These are phyloP conservation scores for Microcebus tavaratra DNA, from an alignment of 2,113 vertebrate species.

Conservation along the genomic window DNA sequence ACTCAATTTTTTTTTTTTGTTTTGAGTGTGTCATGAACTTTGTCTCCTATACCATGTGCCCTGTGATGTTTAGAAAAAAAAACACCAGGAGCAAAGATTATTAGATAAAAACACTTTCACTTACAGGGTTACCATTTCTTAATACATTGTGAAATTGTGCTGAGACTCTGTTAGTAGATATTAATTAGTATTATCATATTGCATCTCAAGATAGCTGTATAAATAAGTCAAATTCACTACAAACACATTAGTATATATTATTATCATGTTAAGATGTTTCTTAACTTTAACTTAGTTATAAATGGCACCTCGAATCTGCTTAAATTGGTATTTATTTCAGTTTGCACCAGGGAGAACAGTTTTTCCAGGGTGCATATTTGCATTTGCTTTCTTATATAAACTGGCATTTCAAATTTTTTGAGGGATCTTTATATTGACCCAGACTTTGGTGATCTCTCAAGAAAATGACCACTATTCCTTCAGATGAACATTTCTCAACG, in stretches of 20 bases:
- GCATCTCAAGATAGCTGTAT: background rate
- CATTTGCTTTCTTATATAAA: background rate
- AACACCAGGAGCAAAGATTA: background rate
- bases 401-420: background rate
- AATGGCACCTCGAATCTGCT: background rate
- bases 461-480: background rate
- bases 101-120: background rate
- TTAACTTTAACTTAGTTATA: constrained; percentile 11
- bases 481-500: background rate
- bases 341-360: background rate
- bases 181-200: background rate
- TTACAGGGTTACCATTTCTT: background rate
- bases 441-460: background rate
- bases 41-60: too few relatives aligned
- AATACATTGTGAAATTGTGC: background rate
- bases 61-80: background rate
- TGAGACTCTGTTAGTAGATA: background rate
- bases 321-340: constrained; percentile 15
- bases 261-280: background rate
- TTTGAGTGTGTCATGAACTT: background rate
- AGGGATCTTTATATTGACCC: background rate
- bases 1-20: background rate
- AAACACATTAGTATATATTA: background rate
- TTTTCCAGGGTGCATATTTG: background rate
- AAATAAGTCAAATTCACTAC: background rate